Percentiles rank a stretch among this genome's conserved stretches.
These are phyloP conservation scores for Calypte anna DNA, from an alignment of 2,113 vertebrate species.

Conservation along the genomic window DNA sequence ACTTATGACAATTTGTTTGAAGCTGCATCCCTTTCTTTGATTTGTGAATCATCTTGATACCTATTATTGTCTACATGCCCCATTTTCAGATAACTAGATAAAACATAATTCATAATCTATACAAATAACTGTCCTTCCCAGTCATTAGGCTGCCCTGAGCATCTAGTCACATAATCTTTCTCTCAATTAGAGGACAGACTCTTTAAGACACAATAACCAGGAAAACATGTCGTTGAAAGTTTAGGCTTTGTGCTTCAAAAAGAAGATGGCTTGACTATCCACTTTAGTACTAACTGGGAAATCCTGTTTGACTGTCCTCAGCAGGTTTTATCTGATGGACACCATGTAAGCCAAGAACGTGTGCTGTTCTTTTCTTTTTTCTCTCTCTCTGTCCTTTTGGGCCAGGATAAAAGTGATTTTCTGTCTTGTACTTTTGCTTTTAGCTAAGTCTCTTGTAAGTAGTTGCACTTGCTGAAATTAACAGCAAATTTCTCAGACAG, in stretches of 20 bases:
- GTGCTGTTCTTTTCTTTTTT: not conserved
- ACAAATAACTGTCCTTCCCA: not conserved
- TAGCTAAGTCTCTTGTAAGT: too few relatives aligned
- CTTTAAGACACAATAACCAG: not conserved
- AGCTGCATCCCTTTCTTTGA: not conserved
- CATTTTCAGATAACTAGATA: not conserved
- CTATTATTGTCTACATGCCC: not conserved
- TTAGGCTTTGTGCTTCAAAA: not conserved
- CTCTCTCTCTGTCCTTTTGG: too few relatives aligned
- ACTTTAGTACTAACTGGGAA: not conserved
- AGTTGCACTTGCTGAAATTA: too few relatives aligned
- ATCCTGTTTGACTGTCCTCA: not conserved
- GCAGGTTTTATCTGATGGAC: not conserved
- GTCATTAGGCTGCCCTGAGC: not conserved
- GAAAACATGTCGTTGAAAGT: not conserved
- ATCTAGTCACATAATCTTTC: not conserved
- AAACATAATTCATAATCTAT: not conserved
- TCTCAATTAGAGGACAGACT: not conserved
- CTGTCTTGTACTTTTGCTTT: too few relatives aligned
- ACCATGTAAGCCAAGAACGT: not conserved
- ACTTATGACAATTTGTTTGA: not conserved
- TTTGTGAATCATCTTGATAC: not conserved
- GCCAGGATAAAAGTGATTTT: too few relatives aligned
- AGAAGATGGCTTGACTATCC: not conserved
- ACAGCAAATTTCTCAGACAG: too few relatives aligned